phyloP scores from a whole-genome alignment of 2,888 invertebrate species.

The Hemaris fuciformis region DNA sequence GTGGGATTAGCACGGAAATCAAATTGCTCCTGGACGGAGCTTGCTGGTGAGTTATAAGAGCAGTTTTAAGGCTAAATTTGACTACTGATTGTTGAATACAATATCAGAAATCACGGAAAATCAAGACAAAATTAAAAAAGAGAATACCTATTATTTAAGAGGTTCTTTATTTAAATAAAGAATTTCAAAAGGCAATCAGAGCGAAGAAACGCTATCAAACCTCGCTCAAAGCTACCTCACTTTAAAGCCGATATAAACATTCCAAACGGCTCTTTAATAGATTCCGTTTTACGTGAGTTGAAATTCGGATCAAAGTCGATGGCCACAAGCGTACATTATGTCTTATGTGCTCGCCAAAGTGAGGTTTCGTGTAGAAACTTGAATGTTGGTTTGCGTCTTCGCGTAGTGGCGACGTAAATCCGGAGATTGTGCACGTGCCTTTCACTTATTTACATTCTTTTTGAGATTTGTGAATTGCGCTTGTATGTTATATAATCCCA shows the following conservation, averaged over 20 bases:
- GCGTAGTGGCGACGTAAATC: neutral
- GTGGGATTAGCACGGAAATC: no score
- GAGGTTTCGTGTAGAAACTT: constrained; percentile 1
- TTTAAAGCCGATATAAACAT: neutral
- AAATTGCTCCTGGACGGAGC: no score
- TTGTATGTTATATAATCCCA: no score
- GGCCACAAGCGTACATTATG: neutral
- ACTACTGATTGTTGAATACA: no score
- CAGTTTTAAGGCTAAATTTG: no score
- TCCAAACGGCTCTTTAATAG: constrained; percentile 2
- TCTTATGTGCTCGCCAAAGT: neutral
- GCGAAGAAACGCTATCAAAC: neutral
- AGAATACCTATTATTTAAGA: no score
- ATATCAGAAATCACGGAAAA: no score
- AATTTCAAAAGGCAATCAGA: neutral
- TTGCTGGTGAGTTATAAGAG: no score
- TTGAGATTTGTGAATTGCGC: no score
- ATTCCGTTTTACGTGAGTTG: constrained; percentile 4
- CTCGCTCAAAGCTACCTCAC: neutral
- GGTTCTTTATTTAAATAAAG: no score
- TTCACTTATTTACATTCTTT: neutral
- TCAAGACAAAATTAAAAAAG: no score
- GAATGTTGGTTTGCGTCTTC: neutral
- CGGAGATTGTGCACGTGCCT: neutral
- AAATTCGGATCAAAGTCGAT: neutral